Percentiles rank a stretch among this genome's conserved stretches.
Conservation (phyloP, 1,140 invertebrate species). For the Bombus turneri region DNA sequence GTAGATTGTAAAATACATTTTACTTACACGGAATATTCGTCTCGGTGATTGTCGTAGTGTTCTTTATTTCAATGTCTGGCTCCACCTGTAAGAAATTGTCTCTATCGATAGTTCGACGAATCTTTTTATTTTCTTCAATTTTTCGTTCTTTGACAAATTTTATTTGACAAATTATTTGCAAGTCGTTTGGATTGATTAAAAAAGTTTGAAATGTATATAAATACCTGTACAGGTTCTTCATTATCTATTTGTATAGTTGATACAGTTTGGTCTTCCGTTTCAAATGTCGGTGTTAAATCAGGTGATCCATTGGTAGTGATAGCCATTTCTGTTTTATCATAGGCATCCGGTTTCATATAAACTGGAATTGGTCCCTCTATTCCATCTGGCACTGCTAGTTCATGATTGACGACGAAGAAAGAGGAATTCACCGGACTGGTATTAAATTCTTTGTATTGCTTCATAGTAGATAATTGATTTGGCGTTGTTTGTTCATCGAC, state of each 20-base stretch:
- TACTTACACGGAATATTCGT: conserved; percentile 26
- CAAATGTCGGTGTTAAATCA: not conserved
- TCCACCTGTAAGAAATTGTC: not conserved
- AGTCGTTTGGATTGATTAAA: not conserved
- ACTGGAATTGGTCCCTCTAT: conserved; percentile 83
- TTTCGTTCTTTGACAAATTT: no score
- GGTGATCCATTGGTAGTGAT: not conserved
- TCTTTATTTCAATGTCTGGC: not conserved
- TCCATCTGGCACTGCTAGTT: conserved; percentile 84
- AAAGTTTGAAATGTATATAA: not conserved
- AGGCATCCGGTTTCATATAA: conserved; percentile 78
- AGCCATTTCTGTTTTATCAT: conserved; percentile 5
- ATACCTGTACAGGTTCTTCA: not conserved
- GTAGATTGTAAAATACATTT: conserved; percentile 48
- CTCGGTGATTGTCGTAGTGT: not conserved
- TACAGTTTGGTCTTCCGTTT: not conserved
- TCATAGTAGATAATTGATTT: conserved; percentile 61
- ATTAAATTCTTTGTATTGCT: not conserved
- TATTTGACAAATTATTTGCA: not conserved
- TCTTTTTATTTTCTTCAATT: not conserved
- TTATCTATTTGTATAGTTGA: not conserved
- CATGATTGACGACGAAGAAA: conserved; percentile 82
- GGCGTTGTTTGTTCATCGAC: conserved; percentile 61
- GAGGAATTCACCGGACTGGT: conserved; percentile 56
- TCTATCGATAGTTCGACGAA: not conserved